Percentiles rank a stretch among this genome's conserved stretches.
phyloP scores from a whole-genome alignment of 1,140 invertebrate genomes.

The Copidosoma floridanum region DNA sequence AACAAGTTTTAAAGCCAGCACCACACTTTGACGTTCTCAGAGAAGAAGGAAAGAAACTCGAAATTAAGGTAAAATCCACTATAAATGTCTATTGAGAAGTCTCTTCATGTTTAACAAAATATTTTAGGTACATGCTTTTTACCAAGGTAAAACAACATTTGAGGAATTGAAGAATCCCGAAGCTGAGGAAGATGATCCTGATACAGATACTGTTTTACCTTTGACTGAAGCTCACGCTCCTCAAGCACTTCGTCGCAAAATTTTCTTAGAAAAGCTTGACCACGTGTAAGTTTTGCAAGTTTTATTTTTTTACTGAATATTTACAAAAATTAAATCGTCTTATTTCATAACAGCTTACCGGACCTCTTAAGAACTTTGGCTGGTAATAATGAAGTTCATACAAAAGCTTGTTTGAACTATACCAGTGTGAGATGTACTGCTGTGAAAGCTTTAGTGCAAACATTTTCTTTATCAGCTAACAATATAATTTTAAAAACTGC shows the following conservation, averaged over 20 bases:
- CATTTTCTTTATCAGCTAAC: constrained; percentile 50
- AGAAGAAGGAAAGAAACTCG: constrained; percentile 47
- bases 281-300: constrained; percentile 41
- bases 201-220: constrained; percentile 41
- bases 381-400: constrained; percentile 21
- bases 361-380: constrained; percentile 48
- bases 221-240: constrained; percentile 49
- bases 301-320: constrained; percentile 30
- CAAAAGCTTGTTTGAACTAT: constrained; percentile 29
- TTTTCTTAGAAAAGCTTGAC: constrained; percentile 54
- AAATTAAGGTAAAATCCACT: constrained; percentile 44
- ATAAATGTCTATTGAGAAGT: not conserved
- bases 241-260: constrained; percentile 48
- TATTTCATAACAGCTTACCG: constrained; percentile 43
- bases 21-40: constrained; percentile 49
- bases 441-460: constrained; percentile 47
- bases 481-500: constrained; percentile 55
- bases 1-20: constrained; percentile 43
- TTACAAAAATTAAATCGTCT: not conserved
- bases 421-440: constrained; percentile 31
- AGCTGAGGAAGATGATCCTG: constrained; percentile 4
- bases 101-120: too few species aligned
- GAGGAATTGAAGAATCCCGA: constrained; percentile 21
- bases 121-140: constrained; percentile 48
- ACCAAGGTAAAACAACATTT: constrained; percentile 40